Base-by-base conservation (phyloP, 2,888 invertebrate species). In the Aleiodes alternator region DNA sequence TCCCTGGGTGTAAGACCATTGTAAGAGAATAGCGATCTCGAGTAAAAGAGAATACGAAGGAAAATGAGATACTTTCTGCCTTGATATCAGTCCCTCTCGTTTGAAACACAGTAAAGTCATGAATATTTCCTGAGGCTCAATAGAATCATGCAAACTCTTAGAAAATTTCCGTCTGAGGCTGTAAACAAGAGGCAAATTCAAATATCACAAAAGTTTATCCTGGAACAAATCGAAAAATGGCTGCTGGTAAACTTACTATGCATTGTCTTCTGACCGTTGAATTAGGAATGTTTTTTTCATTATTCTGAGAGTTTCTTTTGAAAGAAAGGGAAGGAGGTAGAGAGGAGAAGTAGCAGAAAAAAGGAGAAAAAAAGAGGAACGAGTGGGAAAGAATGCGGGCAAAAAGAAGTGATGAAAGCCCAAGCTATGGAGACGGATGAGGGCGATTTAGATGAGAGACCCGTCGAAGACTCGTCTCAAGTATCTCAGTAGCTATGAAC, bases 101-200 rank as follows among this genome's bases (percentile, higher is more conserved):
- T 43, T 43, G 9, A 43, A 23, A 34, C 12, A n/a, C n/a, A 64
- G 59, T 34, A 59, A 38, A 34, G 48, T 64, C 64, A 64, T 64
- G 64, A 64, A 64, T 64, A 64, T 64, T 64, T 64, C 43, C 64
- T 16, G 23, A 48, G 64, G 64, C 64, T 64, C 64, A 43, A 64
- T 64, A 43, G 64, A 64, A 64, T 38, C 64, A 64, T 64, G 64
- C 23, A 64, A 64, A 64, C 64, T 64, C 55, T 38, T 43, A 16
- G 64, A 8, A 16, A 64, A 64, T 29, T 64, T 64, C 34, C 14
- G 43, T 64, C 64, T 48, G 9, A 34, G 3, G 9, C 7, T 43
- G 11, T 11, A 43, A 31, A 14, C 38, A 61, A 48, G 14, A 0
- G 43, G 64, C 7, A 23, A 64, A 64, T 64, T 64, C 64, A 48